Conservation (phyloP, 2,888 invertebrate genomes). For the Cerceris rybyensis region DNA sequence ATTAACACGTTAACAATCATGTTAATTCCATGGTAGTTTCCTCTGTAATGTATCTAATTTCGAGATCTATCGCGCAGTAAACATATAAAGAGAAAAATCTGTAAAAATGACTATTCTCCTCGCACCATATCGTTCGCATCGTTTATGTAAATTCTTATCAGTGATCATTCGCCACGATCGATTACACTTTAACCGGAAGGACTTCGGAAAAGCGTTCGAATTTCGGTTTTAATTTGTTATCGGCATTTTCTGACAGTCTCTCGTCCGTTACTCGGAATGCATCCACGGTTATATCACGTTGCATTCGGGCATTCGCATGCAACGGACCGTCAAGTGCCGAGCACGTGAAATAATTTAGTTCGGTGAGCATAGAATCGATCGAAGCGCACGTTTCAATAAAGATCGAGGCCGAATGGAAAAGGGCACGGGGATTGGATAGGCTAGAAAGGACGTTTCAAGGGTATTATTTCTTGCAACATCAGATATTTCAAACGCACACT, state of each 20-base stretch:
- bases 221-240: conserved; percentile 1
- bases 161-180: neutral
- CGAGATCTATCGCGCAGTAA: too few relatives aligned
- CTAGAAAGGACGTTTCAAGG: conserved; percentile 15
- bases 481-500: too few relatives aligned
- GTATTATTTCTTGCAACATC: too few relatives aligned
- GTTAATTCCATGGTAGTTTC: too few relatives aligned
- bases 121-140: neutral
- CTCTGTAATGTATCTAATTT: too few relatives aligned
- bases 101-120: neutral
- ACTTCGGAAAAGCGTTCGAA: neutral
- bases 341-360: conserved; percentile 42
- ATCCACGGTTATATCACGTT: conserved; percentile 12
- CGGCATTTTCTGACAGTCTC: conserved; percentile 1
- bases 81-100: too few relatives aligned
- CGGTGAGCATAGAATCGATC: conserved; percentile 43
- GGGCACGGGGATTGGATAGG: conserved; percentile 23
- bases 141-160: neutral
- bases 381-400: conserved; percentile 25
- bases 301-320: conserved; percentile 27
- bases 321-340: conserved; percentile 18
- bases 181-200: neutral
- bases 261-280: conserved; percentile 4
- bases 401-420: conserved; percentile 35
- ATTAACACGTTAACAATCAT: too few relatives aligned